These are phyloP conservation scores for Tachina fera DNA, from an alignment of 2,888 invertebrate species.

Conservation along the genomic window DNA sequence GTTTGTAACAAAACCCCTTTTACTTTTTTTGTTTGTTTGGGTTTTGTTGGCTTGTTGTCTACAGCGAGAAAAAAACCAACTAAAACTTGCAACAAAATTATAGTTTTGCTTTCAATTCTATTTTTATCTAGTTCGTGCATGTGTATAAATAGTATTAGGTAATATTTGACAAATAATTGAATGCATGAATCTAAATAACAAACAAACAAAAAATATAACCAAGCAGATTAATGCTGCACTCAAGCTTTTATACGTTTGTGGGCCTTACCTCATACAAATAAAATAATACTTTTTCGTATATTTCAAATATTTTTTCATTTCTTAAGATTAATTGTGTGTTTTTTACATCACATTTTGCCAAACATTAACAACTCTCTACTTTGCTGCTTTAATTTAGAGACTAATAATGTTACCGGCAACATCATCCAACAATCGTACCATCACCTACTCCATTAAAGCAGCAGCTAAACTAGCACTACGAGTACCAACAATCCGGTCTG, in stretches of 20 bases:
- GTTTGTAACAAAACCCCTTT: slow-evolving; percentile 57
- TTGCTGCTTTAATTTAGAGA: slow-evolving; percentile 21
- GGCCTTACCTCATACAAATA: background rate
- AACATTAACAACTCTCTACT: slow-evolving; percentile 13
- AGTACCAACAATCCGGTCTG: slow-evolving; percentile 9
- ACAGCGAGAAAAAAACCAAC: background rate
- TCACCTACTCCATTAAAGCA: background rate
- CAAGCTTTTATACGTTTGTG: slow-evolving; percentile 26
- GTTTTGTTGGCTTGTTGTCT: background rate
- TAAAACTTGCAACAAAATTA: slow-evolving; percentile 1
- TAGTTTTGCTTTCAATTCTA: background rate
- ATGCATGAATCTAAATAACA: slow-evolving; percentile 14
- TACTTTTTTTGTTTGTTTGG: slow-evolving; percentile 15
- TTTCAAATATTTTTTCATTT: slow-evolving; percentile 9
- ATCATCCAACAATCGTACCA: background rate
- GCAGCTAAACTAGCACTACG: background rate
- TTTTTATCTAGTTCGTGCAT: background rate
- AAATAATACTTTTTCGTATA: background rate
- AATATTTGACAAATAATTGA: slow-evolving; percentile 55
- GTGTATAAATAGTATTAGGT: slow-evolving; percentile 30
- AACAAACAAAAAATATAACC: slow-evolving; percentile 14
- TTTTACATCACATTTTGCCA: slow-evolving; percentile 37
- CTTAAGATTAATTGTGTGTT: slow-evolving; percentile 59
- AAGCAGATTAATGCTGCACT: slow-evolving; percentile 41
- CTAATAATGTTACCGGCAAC: slow-evolving; percentile 10